A percentile compares a stretch with the other conserved stretches of the same genome.
phyloP scores from a whole-genome alignment of 2,888 invertebrate genomes.

The Tribolium freemani region DNA sequence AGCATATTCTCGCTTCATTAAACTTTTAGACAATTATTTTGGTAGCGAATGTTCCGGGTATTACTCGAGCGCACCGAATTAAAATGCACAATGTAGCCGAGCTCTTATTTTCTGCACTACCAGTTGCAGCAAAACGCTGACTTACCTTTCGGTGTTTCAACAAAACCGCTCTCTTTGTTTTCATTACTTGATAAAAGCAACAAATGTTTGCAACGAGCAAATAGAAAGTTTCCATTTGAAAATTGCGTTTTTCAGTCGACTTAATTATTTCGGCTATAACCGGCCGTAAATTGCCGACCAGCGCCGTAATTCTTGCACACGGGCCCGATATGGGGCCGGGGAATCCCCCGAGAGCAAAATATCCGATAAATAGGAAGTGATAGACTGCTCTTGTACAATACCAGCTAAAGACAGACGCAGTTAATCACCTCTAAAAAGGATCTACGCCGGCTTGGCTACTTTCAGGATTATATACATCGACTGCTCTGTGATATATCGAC shows the following conservation, averaged over 20 bases:
- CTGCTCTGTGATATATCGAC: slow-evolving; percentile 27
- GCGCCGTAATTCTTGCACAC: slow-evolving; percentile 38
- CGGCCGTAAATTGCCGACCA: slow-evolving; percentile 32
- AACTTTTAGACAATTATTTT: neutral
- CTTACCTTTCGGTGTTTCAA: neutral
- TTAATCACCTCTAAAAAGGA: slow-evolving; percentile 55
- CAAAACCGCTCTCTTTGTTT: neutral
- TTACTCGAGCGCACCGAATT: slow-evolving; percentile 12
- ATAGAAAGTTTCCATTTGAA: neutral
- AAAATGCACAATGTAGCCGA: slow-evolving; percentile 9
- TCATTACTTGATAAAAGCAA: neutral
- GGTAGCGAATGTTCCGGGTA: neutral
- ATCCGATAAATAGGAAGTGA: slow-evolving; percentile 52
- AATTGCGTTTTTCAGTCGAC: neutral
- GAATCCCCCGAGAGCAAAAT: slow-evolving; percentile 43
- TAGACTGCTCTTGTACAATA: slow-evolving; percentile 53
- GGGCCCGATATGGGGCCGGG: slow-evolving; percentile 32
- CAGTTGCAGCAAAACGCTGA: slow-evolving; percentile 3
- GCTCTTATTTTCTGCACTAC: slow-evolving; percentile 14
- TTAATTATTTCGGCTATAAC: slow-evolving; percentile 9
- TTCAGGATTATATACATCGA: slow-evolving; percentile 49
- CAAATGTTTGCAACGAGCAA: neutral
- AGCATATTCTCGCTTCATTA: neutral
- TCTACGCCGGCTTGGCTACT: slow-evolving; percentile 49
- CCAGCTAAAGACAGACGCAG: slow-evolving; percentile 52